Conservation (phyloP, 2,888 invertebrate genomes). For the Baronia brevicornis region DNA sequence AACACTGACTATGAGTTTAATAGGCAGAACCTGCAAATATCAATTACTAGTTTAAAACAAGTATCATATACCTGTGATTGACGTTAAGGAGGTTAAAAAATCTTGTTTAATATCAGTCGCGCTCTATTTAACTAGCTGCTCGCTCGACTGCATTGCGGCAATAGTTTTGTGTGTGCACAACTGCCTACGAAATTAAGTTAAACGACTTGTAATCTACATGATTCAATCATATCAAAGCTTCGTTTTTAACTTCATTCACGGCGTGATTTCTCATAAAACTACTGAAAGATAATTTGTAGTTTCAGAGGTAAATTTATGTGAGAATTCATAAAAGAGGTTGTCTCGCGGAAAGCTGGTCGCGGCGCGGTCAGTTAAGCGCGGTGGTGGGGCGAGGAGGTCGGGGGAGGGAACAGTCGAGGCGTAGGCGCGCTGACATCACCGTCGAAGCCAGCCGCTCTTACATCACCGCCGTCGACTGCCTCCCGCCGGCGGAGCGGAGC, state of each 20-base stretch:
- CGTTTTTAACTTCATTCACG: no score
- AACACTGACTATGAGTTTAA: no score
- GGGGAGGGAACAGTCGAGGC: conserved; percentile 34
- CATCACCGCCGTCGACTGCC: conserved; percentile 62
- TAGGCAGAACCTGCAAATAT: no score
- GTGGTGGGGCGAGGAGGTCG: conserved; percentile 31
- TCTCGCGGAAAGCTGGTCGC: conserved; percentile 60
- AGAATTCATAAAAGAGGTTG: no score
- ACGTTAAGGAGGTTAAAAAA: conserved; percentile 6
- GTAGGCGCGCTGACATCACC: conserved; percentile 73
- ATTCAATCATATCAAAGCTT: no score
- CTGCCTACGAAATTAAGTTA: conserved; percentile 1
- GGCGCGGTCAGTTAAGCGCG: conserved; percentile 22
- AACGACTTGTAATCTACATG: no score
- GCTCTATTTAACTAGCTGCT: conserved; percentile 34
- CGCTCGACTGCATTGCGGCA: conserved; percentile 39
- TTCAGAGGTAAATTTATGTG: no score
- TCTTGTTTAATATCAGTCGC: conserved; percentile 25
- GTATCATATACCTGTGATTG: no score
- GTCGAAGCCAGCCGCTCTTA: conserved; percentile 67
- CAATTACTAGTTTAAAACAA: no score
- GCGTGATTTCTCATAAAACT: no score
- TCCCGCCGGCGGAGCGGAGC: conserved; percentile 30
- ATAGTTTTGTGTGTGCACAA: conserved; percentile 21
- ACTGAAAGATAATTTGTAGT: no score